Conservation (phyloP, 2,113 vertebrate species). For the Hepsetus odoe region DNA sequence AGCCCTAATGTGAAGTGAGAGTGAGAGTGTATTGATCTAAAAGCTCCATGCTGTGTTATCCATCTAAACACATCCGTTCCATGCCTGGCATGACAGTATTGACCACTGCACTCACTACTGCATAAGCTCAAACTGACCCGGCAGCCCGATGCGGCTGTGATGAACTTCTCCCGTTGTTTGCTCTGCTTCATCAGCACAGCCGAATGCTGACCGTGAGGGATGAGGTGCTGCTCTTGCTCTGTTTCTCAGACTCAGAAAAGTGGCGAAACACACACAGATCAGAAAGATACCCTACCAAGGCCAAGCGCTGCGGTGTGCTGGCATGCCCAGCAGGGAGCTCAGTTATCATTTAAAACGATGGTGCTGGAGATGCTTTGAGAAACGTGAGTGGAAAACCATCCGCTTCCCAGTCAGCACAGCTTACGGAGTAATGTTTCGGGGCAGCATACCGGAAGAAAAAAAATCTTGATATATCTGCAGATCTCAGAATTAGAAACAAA, state of each 20-base stretch:
- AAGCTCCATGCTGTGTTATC: conserved; percentile 28
- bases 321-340: conserved; percentile 13
- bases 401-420: not conserved
- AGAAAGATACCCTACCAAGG: not conserved
- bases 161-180: conserved; percentile 18
- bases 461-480: not conserved
- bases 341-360: conserved; percentile 26
- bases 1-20: conserved; percentile 50
- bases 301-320: not conserved
- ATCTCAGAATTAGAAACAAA: not conserved
- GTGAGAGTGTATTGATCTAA: conserved; percentile 38
- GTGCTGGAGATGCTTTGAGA: conserved; percentile 6
- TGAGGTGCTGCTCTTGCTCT: not conserved
- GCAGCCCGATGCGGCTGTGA: conserved; percentile 20
- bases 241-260: not conserved
- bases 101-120: conserved; percentile 23
- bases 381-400: conserved; percentile 19
- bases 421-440: conserved; percentile 5
- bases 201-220: not conserved
- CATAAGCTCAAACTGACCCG: conserved; percentile 47
- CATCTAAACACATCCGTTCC: conserved; percentile 43
- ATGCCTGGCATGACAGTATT: conserved; percentile 33
- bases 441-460: not conserved
- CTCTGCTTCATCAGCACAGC: conserved; percentile 10
- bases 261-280: not conserved